phyloP scores from a whole-genome alignment of 2,888 invertebrate genomes.

The Tuta absoluta region DNA sequence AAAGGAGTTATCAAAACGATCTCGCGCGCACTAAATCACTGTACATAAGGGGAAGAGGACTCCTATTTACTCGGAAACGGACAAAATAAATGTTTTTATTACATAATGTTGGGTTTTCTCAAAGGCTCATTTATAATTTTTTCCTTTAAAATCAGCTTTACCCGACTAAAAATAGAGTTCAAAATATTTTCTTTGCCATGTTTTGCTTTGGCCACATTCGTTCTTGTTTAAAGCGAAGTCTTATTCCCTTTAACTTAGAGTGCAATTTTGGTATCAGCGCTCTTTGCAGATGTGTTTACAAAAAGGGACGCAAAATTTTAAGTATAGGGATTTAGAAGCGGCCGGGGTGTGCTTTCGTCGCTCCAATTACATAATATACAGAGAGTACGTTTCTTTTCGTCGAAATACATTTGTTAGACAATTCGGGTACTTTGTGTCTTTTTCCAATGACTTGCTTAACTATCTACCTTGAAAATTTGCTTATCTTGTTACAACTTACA shows the following conservation, averaged over 20 bases:
- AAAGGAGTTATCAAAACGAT: conserved; percentile 78
- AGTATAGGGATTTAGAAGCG: conserved; percentile 75
- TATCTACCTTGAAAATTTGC: too few species aligned
- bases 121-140: conserved; percentile 57
- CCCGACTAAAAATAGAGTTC: conserved; percentile 40
- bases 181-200: conserved; percentile 42
- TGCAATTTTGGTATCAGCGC: conserved; percentile 44
- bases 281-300: conserved; percentile 61
- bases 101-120: conserved; percentile 79
- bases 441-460: too few species aligned
- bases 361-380: conserved; percentile 23
- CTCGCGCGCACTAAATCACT: conserved; percentile 79
- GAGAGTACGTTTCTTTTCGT: conserved; percentile 31
- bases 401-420: not conserved
- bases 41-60: conserved; percentile 77
- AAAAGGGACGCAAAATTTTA: conserved; percentile 76
- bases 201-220: conserved; percentile 35
- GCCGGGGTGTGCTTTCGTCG: conserved; percentile 36
- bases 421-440: not conserved
- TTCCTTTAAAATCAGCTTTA: conserved; percentile 45
- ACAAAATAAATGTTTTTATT: conserved; percentile 81
- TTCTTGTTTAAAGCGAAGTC: conserved; percentile 42
- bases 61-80: conserved; percentile 78
- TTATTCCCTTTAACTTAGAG: conserved; percentile 40
- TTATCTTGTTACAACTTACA: too few species aligned